phyloP scores from a whole-genome alignment of 2,113 vertebrate species.

The Nycticryphes semicollaris region DNA sequence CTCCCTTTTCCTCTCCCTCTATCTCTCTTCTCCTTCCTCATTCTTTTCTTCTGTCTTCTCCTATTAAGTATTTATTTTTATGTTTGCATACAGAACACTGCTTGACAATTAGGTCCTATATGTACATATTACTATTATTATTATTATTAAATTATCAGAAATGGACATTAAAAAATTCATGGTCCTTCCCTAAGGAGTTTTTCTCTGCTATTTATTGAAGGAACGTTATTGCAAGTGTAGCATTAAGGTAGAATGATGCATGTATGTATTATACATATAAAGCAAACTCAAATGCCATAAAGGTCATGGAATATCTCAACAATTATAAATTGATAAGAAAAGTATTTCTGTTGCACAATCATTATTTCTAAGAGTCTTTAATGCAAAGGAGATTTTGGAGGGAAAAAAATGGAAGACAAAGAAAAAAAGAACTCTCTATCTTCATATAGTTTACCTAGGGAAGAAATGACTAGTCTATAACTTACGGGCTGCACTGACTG shows the following conservation, averaged over 20 bases:
- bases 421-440: neutral
- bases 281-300: neutral
- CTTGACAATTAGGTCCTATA: neutral
- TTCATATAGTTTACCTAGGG: neutral
- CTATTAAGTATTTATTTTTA: neutral
- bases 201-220: neutral
- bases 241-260: neutral
- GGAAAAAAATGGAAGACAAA: neutral
- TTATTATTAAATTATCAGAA: neutral
- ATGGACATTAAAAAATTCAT: neutral
- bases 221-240: neutral
- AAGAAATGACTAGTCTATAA: neutral
- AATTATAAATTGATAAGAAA: neutral
- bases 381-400: neutral
- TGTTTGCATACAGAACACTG: neutral
- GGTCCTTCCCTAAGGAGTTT: neutral
- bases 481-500: neutral
- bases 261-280: neutral
- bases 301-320: neutral
- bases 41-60: neutral
- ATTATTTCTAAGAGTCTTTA: neutral
- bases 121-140: accelerated
- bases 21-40: neutral
- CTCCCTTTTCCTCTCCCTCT: neutral
- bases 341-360: neutral